Conservation (phyloP, 2,113 vertebrate species). For the Drymodes brunneopygia region DNA sequence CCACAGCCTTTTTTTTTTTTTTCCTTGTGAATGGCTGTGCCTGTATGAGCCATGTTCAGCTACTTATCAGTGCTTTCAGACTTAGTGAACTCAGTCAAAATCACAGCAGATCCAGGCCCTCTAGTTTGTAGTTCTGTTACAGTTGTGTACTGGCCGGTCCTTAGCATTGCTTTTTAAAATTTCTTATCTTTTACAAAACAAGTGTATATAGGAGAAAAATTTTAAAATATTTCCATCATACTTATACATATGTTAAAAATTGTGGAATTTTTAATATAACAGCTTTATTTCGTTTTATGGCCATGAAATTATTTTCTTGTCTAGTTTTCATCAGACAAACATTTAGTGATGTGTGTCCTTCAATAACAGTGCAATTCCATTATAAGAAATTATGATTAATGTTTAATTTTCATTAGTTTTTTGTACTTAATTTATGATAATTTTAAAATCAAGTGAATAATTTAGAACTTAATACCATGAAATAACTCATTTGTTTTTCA, state of each 20-base stretch:
- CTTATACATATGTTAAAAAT: neutral
- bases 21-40: neutral
- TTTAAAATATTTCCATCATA: neutral
- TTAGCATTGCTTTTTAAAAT: neutral
- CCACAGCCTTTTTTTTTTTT: neutral
- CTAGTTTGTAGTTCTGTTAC: neutral
- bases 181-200: neutral
- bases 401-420: neutral
- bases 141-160: neutral
- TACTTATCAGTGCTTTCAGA: neutral
- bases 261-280: neutral
- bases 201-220: neutral
- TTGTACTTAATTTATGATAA: slow-evolving; percentile 23
- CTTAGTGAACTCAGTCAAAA: neutral
- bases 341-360: slow-evolving; percentile 42
- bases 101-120: neutral
- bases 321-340: slow-evolving; percentile 35
- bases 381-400: slow-evolving; percentile 55
- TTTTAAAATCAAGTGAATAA: slow-evolving; percentile 23
- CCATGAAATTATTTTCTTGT: slow-evolving; percentile 43
- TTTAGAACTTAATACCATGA: slow-evolving; percentile 6
- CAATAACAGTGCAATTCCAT: slow-evolving; percentile 27
- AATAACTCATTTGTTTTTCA: neutral
- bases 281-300: slow-evolving; percentile 23
- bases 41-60: neutral